Evolutionary conservation across 2,888 invertebrate species (phyloP).

Genomic region (Miltochrista miniata): DNA sequence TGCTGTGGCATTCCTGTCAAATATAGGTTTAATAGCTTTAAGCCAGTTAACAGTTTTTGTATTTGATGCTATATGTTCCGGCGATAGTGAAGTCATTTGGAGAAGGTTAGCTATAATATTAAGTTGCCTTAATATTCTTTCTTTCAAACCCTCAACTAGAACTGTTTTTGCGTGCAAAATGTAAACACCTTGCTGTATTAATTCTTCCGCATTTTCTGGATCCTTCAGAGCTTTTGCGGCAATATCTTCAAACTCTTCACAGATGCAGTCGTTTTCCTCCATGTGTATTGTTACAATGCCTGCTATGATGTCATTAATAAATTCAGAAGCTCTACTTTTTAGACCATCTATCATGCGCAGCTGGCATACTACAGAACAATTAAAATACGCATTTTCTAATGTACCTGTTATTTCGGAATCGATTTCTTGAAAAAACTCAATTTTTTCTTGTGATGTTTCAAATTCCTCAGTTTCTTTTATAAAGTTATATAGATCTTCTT

Average conservation of each 20-base stretch:
- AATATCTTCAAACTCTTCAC: constrained; percentile 88
- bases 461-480: constrained; percentile 81
- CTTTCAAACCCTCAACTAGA: constrained; percentile 87
- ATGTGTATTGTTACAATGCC: constrained; percentile 86
- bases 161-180: constrained; percentile 91
- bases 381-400: constrained; percentile 87
- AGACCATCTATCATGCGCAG: constrained; percentile 85
- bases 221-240: constrained; percentile 86
- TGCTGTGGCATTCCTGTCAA: constrained; percentile 90
- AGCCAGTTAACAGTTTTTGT: constrained; percentile 94
- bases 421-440: constrained; percentile 84
- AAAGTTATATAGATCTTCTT: constrained; percentile 69
- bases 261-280: constrained; percentile 87
- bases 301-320: constrained; percentile 85
- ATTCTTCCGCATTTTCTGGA: constrained; percentile 91
- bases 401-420: constrained; percentile 85
- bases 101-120: constrained; percentile 87
- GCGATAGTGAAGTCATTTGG: constrained; percentile 89
- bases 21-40: constrained; percentile 89
- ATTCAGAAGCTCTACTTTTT: constrained; percentile 81
- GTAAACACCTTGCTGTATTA: constrained; percentile 91
- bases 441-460: constrained; percentile 84
- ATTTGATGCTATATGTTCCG: constrained; percentile 91
- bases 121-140: constrained; percentile 87
- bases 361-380: constrained; percentile 85